Conservation (phyloP, 2,113 vertebrate species). For the Trogon melanurus region DNA sequence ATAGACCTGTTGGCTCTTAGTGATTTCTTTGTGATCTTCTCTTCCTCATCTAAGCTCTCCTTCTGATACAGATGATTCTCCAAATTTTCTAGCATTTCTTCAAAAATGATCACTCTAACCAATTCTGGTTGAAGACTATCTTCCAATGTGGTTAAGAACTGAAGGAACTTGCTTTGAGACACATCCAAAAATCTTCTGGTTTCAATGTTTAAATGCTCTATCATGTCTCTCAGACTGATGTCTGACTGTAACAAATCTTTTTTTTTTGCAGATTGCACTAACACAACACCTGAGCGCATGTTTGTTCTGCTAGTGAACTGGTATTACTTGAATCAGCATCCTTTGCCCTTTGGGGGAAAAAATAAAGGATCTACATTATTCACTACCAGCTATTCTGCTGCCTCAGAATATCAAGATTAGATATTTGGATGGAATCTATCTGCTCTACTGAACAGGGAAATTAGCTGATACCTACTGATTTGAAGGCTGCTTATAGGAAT, state of each 20-base stretch:
- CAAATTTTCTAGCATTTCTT: neutral
- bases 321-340: neutral
- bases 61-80: neutral
- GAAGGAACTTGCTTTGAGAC: neutral
- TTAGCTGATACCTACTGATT: neutral
- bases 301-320: neutral
- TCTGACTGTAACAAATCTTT: neutral
- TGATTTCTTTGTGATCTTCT: neutral
- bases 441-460: neutral
- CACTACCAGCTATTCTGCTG: neutral
- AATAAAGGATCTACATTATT: neutral
- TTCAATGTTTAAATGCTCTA: accelerated
- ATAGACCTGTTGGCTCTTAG: neutral
- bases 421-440: neutral
- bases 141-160: neutral
- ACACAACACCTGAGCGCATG: neutral
- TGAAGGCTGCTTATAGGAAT: neutral
- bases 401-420: neutral
- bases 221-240: accelerated
- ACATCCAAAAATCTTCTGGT: neutral
- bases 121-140: neutral
- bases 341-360: neutral
- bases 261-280: neutral
- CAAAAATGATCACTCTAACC: neutral
- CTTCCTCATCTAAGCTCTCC: neutral